phyloP scores from a whole-genome alignment of 2,797 vertebrate species.

The Gadopsis bispinosus region DNA sequence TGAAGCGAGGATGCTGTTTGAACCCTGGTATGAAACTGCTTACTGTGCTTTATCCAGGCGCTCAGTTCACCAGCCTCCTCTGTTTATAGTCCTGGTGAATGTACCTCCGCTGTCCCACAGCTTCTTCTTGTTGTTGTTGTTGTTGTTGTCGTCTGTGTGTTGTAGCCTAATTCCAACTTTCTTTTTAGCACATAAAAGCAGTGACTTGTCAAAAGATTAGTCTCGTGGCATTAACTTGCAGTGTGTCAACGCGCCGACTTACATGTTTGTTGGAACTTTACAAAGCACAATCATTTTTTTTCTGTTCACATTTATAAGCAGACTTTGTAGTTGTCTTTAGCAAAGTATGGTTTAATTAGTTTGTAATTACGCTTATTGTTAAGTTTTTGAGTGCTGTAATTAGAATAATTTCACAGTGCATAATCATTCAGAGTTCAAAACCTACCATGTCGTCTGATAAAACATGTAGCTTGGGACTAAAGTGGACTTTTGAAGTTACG shows the following conservation, averaged over 20 bases:
- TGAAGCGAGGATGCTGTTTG: slow-evolving; percentile 58
- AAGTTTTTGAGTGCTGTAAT: slow-evolving; percentile 1
- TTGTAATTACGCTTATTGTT: slow-evolving; percentile 17
- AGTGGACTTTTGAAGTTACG: neutral
- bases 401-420: slow-evolving; percentile 16
- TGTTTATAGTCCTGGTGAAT: slow-evolving; percentile 67
- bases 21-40: slow-evolving; percentile 64
- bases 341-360: neutral
- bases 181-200: slow-evolving; percentile 46
- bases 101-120: slow-evolving; percentile 56
- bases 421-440: slow-evolving; percentile 1
- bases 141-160: slow-evolving; percentile 5
- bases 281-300: neutral
- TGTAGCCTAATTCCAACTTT: slow-evolving; percentile 42
- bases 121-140: slow-evolving; percentile 2
- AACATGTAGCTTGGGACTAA: neutral
- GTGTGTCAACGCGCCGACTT: slow-evolving; percentile 16
- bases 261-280: neutral
- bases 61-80: slow-evolving; percentile 43
- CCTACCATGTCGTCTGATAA: neutral
- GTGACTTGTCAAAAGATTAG: slow-evolving; percentile 54
- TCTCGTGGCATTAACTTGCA: slow-evolving; percentile 35
- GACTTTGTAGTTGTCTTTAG: neutral
- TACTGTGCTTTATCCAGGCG: slow-evolving; percentile 52
- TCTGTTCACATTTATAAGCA: neutral